Evolutionary conservation across 2,888 invertebrate species (phyloP), one percentile per base, ranked within the genome.

Genomic region (Pollenia amentaria): DNA sequence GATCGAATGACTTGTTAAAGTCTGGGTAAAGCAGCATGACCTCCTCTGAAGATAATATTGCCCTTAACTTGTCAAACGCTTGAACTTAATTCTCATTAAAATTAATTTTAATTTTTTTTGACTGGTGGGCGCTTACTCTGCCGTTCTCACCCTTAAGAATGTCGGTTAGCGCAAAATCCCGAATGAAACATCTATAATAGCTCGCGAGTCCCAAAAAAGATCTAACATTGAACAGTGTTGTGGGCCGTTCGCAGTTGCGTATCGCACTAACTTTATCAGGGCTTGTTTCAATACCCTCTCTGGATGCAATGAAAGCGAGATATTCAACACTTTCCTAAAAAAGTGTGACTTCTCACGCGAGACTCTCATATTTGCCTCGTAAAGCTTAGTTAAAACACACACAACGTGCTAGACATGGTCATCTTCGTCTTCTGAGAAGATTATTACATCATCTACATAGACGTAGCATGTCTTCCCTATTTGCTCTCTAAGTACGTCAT

Each of bases 81-180:
- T 79, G 55, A n/a, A 77, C 44, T 40, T 84, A 72, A 29, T 78
- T 73, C 48, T 82, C 80, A 60, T 88, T 78, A 46, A 88, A 72
- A 11, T 79, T 84, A 16, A 57, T 18, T 12, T 55, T 73, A 60
- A 69, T 40, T 40, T 53, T 69, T 40, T 87, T 89, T 38, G 85
- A 88, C 55, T 78, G 73, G 21, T 76, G 40, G 9, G 88, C 87
- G 21, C 82, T 83, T 10, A 88, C 79, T 64, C 77, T 88, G 60
- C 88, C 88, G 53, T 89, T 88, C 51, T 86, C 87, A 1, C 86
- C 84, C 29, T 88, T 88, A n/a, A 89, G 72, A 44, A 88, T 86
- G 29, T 88, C 87, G n/a, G 85, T 88, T 12, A 89, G 29, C 3
- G 29, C 29, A 29, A 29, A 29, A 29, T 29, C 29, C 29, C 1